Conservation (phyloP, 2,888 invertebrate genomes). For the Diarsia mendica region DNA sequence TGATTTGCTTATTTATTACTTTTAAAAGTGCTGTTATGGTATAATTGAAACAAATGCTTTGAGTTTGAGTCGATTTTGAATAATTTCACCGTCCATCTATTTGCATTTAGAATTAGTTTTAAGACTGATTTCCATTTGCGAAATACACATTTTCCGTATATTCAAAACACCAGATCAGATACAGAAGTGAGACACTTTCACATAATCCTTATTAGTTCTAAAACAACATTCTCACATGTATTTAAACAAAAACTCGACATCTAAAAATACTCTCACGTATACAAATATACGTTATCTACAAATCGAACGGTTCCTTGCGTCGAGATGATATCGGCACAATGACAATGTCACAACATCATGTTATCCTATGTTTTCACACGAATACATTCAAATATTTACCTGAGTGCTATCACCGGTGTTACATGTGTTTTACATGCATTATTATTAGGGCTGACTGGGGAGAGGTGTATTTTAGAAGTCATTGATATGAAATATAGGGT, state of each 20-base stretch:
- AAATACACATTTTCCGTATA: neutral
- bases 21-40: too few relatives aligned
- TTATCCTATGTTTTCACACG: conserved; percentile 83
- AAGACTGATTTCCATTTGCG: neutral
- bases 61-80: too few relatives aligned
- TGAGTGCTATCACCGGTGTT: conserved; percentile 67
- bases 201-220: neutral
- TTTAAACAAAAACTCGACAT: conserved; percentile 6
- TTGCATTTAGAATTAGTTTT: neutral
- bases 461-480: conserved; percentile 20
- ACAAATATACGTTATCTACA: conserved; percentile 53
- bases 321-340: conserved; percentile 71
- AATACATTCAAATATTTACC: conserved; percentile 82
- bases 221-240: neutral
- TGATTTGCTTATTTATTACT: too few relatives aligned
- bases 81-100: neutral
- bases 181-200: neutral
- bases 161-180: too few relatives aligned
- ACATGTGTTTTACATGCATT: conserved; percentile 82
- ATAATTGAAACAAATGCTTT: too few relatives aligned
- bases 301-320: conserved; percentile 58
- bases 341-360: conserved; percentile 73
- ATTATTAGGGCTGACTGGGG: conserved; percentile 41
- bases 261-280: conserved; percentile 46
- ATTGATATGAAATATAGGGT: conserved; percentile 1